Conservation (phyloP, 2,797 vertebrate genomes). For the Syngnathus acus region DNA sequence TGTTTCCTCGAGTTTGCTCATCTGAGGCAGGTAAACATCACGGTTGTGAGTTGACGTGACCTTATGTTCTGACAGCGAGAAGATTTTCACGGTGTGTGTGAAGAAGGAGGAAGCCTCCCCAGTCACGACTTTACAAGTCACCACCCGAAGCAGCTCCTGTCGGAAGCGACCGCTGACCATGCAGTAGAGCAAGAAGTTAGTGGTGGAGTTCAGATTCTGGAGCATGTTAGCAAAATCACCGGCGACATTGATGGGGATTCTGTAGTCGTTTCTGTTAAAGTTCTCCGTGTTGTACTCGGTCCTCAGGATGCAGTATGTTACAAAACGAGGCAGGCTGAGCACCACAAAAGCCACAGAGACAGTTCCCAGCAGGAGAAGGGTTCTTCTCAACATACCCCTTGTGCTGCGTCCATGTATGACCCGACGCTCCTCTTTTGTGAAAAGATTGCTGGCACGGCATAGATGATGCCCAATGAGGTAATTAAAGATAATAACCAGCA, state of each 20-base stretch:
- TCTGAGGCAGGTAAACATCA: not conserved
- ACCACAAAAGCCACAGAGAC: constrained; percentile 65
- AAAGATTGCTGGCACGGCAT: constrained; percentile 52
- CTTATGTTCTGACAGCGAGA: constrained; percentile 49
- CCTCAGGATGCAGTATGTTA: constrained; percentile 75
- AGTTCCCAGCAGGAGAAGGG: constrained; percentile 63
- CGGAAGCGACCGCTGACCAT: constrained; percentile 67
- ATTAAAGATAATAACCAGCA: constrained; percentile 69
- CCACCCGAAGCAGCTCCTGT: constrained; percentile 48
- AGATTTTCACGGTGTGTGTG: constrained; percentile 63
- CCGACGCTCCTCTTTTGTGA: constrained; percentile 65
- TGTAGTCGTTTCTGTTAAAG: constrained; percentile 69
- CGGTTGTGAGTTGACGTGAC: constrained; percentile 7
- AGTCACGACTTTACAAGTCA: constrained; percentile 35
- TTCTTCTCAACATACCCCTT: constrained; percentile 54
- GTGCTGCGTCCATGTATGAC: constrained; percentile 49
- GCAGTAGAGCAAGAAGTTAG: constrained; percentile 77
- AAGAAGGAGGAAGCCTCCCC: constrained; percentile 42
- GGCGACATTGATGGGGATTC: constrained; percentile 61
- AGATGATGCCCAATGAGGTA: constrained; percentile 64
- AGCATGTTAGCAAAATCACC: constrained; percentile 74
- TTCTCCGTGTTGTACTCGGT: constrained; percentile 58
- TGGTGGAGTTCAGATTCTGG: constrained; percentile 75
- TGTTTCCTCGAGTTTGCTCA: no score
- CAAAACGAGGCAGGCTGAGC: constrained; percentile 68